phyloP scores from a whole-genome alignment of 2,113 vertebrate genomes.

The Archilochus colubris region DNA sequence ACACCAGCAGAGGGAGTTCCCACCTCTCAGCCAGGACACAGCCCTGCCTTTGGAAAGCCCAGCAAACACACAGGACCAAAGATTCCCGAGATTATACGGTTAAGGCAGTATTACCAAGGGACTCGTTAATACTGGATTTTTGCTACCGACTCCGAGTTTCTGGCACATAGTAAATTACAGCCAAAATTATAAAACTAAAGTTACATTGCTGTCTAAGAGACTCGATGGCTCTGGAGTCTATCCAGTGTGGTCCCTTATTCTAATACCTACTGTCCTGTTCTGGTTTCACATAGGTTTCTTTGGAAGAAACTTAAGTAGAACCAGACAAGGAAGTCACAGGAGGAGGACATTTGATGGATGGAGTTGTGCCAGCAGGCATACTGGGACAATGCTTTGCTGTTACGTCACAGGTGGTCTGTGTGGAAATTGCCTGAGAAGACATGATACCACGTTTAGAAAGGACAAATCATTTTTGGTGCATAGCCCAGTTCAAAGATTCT shows the following conservation, averaged over 20 bases:
- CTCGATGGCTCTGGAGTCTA: neutral
- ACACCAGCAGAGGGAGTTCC: slow-evolving; percentile 36
- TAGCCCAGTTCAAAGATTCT: neutral
- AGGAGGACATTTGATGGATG: neutral
- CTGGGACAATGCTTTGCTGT: neutral
- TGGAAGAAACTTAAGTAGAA: neutral
- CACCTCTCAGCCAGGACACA: neutral
- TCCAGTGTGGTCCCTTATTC: neutral
- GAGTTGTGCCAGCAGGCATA: neutral
- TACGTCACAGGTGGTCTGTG: neutral
- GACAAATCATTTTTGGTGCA: neutral
- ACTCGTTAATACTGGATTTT: neutral
- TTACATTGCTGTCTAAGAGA: neutral
- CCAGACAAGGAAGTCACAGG: neutral
- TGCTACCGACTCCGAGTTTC: neutral
- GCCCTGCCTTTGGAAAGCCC: neutral
- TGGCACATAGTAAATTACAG: neutral
- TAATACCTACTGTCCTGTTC: neutral
- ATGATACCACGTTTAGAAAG: neutral
- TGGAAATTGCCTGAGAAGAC: neutral
- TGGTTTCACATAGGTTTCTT: neutral
- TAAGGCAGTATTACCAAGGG: neutral
- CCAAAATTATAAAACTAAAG: neutral
- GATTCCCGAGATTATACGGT: neutral
- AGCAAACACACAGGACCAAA: neutral